Conservation (phyloP, 2,888 invertebrate species). For the Drosophila greeni region DNA sequence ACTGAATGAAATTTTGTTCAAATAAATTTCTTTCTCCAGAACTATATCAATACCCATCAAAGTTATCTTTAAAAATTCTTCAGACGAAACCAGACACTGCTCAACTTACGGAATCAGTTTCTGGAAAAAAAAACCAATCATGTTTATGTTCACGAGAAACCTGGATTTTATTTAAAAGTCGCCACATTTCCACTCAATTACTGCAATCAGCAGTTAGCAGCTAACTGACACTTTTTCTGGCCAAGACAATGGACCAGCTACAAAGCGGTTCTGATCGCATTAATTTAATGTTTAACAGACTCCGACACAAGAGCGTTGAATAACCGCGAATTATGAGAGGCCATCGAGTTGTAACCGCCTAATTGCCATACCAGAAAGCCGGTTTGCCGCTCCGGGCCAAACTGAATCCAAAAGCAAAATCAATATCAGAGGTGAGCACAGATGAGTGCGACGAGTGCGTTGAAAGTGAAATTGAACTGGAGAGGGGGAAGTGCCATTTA, state of each 20-base stretch:
- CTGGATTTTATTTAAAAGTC: not conserved
- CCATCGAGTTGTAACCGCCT: slow-evolving; percentile 43
- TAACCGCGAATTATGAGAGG: slow-evolving; percentile 43
- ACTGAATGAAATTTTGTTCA: no score
- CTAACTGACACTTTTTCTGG: slow-evolving; percentile 16
- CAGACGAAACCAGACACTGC: not conserved
- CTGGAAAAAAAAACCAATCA: not conserved
- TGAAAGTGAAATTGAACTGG: slow-evolving; percentile 64
- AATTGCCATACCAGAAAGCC: slow-evolving; percentile 55
- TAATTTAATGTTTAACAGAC: slow-evolving; percentile 9
- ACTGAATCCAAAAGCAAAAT: slow-evolving; percentile 57
- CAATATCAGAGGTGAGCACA: slow-evolving; percentile 48
- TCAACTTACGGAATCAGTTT: not conserved
- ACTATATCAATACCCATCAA: not conserved
- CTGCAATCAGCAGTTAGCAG: no score
- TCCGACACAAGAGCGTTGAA: slow-evolving; percentile 28
- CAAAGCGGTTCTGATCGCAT: slow-evolving; percentile 19
- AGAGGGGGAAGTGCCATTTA: slow-evolving; percentile 56
- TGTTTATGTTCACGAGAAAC: not conserved
- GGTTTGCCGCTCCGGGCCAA: slow-evolving; percentile 48
- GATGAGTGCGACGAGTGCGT: slow-evolving; percentile 41
- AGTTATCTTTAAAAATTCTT: not conserved
- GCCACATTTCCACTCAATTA: not conserved
- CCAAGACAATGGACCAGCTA: slow-evolving; percentile 9
- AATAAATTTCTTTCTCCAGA: not conserved